Evolutionary conservation across 2,797 vertebrate genomes (phyloP).

Genomic region (Pogoniulus pusillus): DNA sequence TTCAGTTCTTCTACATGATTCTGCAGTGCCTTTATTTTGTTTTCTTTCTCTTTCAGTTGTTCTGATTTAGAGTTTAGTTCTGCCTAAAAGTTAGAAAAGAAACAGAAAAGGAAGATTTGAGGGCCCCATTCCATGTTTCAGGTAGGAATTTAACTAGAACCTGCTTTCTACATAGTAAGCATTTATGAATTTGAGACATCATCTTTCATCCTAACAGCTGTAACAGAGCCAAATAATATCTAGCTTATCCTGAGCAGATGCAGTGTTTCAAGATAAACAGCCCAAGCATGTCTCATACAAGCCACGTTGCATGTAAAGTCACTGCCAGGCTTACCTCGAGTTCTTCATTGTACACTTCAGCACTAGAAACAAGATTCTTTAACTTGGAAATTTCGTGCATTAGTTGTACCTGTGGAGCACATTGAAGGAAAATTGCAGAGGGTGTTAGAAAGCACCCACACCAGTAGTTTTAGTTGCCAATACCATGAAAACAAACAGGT

Average conservation of each 20-base stretch:
- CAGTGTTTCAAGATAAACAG: not conserved
- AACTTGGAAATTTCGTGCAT: conserved; percentile 82
- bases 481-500: conserved; percentile 9
- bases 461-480: conserved; percentile 40
- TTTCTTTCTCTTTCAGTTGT: conserved; percentile 72
- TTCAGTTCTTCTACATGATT: conserved; percentile 53
- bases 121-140: not conserved
- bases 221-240: not conserved
- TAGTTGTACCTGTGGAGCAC: conserved; percentile 82
- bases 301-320: not conserved
- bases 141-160: not conserved
- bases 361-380: conserved; percentile 79
- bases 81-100: conserved; percentile 47
- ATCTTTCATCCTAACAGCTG: too few species aligned
- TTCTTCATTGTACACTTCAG: conserved; percentile 78
- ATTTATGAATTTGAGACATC: not conserved
- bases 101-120: not conserved
- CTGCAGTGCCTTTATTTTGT: conserved; percentile 64
- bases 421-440: conserved; percentile 71
- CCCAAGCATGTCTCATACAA: not conserved
- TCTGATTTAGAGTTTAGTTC: conserved; percentile 72
- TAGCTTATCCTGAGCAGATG: not conserved
- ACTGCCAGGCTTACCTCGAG: conserved; percentile 82
- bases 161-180: not conserved
- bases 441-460: conserved; percentile 51